Conservation (phyloP, 2,797 vertebrate species). For the Coranthus polyacanthus region DNA sequence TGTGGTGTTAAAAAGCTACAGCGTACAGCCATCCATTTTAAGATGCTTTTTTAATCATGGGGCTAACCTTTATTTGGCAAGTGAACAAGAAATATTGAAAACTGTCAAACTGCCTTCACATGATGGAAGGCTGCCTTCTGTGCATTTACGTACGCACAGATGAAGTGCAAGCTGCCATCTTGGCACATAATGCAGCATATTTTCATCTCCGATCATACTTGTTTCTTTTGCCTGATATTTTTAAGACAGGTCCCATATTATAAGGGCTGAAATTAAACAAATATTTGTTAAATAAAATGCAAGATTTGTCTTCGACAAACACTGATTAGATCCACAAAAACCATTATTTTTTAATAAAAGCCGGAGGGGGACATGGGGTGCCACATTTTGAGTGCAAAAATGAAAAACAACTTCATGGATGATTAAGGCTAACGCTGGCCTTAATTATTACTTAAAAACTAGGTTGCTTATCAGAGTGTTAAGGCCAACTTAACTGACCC, state of each 20-base stretch:
- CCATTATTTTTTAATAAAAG: slow-evolving; percentile 36
- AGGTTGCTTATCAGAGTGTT: slow-evolving; percentile 24
- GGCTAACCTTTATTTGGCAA: slow-evolving; percentile 50
- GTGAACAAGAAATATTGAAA: slow-evolving; percentile 55
- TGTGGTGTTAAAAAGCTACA: slow-evolving; percentile 11
- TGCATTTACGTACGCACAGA: slow-evolving; percentile 68
- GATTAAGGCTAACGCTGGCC: slow-evolving; percentile 42
- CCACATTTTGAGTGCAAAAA: slow-evolving; percentile 30
- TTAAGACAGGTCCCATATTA: slow-evolving; percentile 48
- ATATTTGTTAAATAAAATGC: slow-evolving; percentile 55
- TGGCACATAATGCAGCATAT: slow-evolving; percentile 49
- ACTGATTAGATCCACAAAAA: slow-evolving; percentile 30
- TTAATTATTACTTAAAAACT: slow-evolving; percentile 26
- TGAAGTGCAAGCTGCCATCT: slow-evolving; percentile 68
- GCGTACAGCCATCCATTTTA: slow-evolving; percentile 6
- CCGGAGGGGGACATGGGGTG: background rate
- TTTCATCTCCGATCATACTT: slow-evolving; percentile 57
- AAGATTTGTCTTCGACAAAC: slow-evolving; percentile 42
- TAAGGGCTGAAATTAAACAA: slow-evolving; percentile 39
- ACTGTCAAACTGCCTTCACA: slow-evolving; percentile 50
- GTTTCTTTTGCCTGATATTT: slow-evolving; percentile 57
- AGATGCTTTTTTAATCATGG: slow-evolving; percentile 31
- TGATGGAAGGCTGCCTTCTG: slow-evolving; percentile 65
- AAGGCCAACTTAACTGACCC: slow-evolving; percentile 12
- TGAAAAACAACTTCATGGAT: slow-evolving; percentile 34